Evolutionary conservation across 2,888 invertebrate species (phyloP).

Genomic region (Erpobdella octoculata): DNA sequence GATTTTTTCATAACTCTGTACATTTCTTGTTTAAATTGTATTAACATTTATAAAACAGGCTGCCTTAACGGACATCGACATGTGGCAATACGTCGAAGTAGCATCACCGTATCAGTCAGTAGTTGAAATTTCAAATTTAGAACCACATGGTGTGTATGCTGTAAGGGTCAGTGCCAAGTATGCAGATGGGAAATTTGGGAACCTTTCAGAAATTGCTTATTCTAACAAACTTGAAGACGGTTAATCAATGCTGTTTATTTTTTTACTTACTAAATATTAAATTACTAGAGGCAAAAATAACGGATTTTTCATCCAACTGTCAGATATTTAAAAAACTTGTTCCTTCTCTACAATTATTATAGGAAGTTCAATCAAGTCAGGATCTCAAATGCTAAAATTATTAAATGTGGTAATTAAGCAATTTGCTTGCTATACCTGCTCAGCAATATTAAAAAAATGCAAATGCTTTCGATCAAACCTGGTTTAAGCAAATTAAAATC

Average conservation of each 20-base stretch:
- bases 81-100: slow-evolving; percentile 44
- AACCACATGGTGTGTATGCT: slow-evolving; percentile 44
- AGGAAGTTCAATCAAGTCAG: too few relatives aligned
- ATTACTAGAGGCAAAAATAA: background rate
- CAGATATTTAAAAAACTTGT: too few relatives aligned
- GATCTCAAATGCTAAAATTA: too few relatives aligned
- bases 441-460: too few relatives aligned
- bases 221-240: slow-evolving; percentile 29
- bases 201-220: slow-evolving; percentile 41
- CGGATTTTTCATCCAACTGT: too few relatives aligned
- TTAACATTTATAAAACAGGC: too few relatives aligned
- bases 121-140: slow-evolving; percentile 33
- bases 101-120: slow-evolving; percentile 31
- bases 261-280: background rate
- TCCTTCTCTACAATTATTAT: too few relatives aligned
- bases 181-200: slow-evolving; percentile 45
- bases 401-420: too few relatives aligned
- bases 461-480: too few relatives aligned
- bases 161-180: slow-evolving; percentile 46
- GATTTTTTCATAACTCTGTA: background rate
- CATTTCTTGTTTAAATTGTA: background rate
- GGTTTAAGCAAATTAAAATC: too few relatives aligned
- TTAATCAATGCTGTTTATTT: background rate
- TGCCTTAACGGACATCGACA: slow-evolving; percentile 42
- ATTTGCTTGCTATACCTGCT: too few relatives aligned